Conservation (phyloP, 2,113 vertebrate species). For the Nesospiza acunhae region DNA sequence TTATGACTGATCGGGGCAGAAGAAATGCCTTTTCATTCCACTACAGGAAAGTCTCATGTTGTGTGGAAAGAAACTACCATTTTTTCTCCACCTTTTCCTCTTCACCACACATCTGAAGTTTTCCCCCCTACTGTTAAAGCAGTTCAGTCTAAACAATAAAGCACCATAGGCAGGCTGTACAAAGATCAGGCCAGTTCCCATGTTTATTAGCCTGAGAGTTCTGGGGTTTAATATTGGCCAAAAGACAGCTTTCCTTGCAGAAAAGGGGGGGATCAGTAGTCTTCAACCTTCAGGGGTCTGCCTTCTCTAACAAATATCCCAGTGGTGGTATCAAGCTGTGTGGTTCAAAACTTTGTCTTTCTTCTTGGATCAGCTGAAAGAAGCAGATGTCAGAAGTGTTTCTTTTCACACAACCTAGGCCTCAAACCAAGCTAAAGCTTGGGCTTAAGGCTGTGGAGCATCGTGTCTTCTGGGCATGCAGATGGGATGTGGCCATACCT, state of each 20-base stretch:
- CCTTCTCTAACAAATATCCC: background rate
- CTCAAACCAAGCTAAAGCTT: background rate
- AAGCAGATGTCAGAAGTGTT: background rate
- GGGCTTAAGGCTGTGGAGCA: too few species aligned
- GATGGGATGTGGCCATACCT: background rate
- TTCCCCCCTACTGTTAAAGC: slow-evolving; percentile 59
- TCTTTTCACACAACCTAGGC: background rate
- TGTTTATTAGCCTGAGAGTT: slow-evolving; percentile 32
- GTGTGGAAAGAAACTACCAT: slow-evolving; percentile 15
- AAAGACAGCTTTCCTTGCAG: background rate
- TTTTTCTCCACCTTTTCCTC: background rate
- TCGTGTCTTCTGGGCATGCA: rapidly evolving
- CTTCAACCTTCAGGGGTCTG: background rate
- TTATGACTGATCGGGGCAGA: slow-evolving; percentile 50
- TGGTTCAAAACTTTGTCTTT: background rate
- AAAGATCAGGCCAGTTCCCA: slow-evolving; percentile 16
- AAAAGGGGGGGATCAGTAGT: background rate
- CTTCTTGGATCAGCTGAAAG: background rate
- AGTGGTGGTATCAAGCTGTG: background rate
- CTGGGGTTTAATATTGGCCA: background rate
- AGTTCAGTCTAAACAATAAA: slow-evolving; percentile 60
- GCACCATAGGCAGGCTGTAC: slow-evolving; percentile 16
- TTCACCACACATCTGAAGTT: slow-evolving; percentile 40
- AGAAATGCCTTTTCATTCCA: slow-evolving; percentile 51
- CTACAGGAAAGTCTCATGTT: slow-evolving; percentile 48